Evolutionary conservation across 2,113 vertebrate genomes (phyloP).

Genomic region (human): DNA sequence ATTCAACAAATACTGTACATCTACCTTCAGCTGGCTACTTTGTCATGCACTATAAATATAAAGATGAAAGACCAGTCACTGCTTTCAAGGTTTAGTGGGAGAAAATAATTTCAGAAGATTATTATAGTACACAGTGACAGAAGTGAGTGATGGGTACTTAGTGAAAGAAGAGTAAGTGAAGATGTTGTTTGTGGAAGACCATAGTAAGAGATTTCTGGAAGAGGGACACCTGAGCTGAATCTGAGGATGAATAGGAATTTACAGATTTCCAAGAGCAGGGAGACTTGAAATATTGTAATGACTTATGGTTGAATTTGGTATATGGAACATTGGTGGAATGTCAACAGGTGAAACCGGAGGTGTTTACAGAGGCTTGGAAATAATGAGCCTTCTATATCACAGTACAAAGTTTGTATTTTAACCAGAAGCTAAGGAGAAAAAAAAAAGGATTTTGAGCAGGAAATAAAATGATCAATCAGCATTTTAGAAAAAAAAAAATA

Average conservation of each 20-base stretch:
- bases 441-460: background rate
- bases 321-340: background rate
- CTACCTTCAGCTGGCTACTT: background rate
- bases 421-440: background rate
- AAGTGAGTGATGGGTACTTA: background rate
- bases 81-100: background rate
- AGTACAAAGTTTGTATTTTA: background rate
- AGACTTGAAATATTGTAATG: background rate
- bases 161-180: background rate
- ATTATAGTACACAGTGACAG: background rate
- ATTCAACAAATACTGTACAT: background rate
- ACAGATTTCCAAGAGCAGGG: background rate
- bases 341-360: background rate
- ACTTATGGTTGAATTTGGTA: background rate
- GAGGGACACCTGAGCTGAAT: background rate
- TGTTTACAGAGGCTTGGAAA: background rate
- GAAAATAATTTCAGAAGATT: background rate
- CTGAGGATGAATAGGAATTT: background rate
- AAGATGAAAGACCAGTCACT: background rate
- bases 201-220: background rate
- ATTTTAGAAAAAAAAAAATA: background rate
- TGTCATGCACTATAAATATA: background rate
- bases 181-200: background rate
- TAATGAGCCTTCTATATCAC: background rate
- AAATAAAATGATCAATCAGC: background rate